These are phyloP conservation scores for Oscheius sp. DNA, from an alignment of 2,888 invertebrate species.

Conservation along the genomic window DNA sequence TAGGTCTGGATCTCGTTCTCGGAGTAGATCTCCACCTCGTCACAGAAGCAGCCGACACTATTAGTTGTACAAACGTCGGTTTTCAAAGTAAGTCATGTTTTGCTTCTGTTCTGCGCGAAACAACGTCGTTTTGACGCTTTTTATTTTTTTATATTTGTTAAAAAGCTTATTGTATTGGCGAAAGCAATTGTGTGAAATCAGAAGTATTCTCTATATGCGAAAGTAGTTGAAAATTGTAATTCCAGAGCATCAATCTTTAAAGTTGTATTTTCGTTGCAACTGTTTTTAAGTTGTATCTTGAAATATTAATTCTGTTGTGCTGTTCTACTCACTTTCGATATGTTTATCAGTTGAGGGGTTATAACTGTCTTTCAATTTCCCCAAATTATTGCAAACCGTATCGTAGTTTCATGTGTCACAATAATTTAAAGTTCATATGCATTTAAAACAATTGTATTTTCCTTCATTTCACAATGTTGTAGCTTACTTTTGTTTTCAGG, in stretches of 20 bases:
- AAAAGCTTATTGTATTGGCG: neutral
- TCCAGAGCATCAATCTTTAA: too few species aligned
- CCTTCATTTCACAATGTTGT: neutral
- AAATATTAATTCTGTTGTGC: too few species aligned
- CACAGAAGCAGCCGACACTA: conserved; percentile 26
- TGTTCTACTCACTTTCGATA: too few species aligned
- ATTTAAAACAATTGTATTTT: neutral
- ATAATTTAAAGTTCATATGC: neutral
- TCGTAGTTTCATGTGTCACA: neutral
- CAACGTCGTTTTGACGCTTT: neutral
- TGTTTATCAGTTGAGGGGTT: too few species aligned
- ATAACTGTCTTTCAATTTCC: too few species aligned
- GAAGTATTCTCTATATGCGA: too few species aligned
- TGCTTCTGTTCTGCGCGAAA: neutral
- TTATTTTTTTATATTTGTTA: neutral
- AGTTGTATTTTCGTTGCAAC: too few species aligned
- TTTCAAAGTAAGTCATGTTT: conserved; percentile 16
- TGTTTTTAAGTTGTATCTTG: too few species aligned
- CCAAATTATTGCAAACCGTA: neutral
- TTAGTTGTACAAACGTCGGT: neutral
- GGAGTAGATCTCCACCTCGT: conserved; percentile 13
- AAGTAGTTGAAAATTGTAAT: too few species aligned
- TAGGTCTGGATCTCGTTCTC: conserved; percentile 12
- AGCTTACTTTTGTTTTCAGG: neutral
- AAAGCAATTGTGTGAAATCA: too few species aligned